Evolutionary conservation across 2,888 invertebrate genomes (phyloP), one percentile per base, ranked within the genome.

Genomic region (Archips crataeganus): DNA sequence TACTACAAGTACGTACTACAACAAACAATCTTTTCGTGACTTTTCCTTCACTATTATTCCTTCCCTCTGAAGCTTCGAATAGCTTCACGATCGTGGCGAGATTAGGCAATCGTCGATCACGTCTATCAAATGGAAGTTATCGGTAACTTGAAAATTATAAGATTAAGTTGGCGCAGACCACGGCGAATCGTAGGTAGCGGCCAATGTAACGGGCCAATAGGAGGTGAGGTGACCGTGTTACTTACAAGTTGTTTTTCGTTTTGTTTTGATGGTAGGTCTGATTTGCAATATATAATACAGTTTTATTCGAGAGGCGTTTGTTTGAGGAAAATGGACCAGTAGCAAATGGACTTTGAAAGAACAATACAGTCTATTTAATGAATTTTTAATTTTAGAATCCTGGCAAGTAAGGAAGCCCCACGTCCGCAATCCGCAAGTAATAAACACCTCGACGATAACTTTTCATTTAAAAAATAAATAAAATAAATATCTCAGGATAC

Each of bases 131-230:
- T 70, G 57, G 45, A 61, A 63, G 54, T 73, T 59, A 66, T 68
- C 75, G 59, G 69, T 68, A 68, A 68, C 74, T 39, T 65, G 71
- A 49, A 65, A 71, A 75, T 75, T 61, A 75, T 64, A 65, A 69
- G 69, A 71, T 71, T 67, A 68, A 67, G 57, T 51, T 54, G 0
- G 73, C 23, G 63, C 54, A 67, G 62, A 71, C 68, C 74, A 74
- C 64, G 63, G 54, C 68, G 66, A 75, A 75, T 70, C 63, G 66
- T 47, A 62, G 32, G 45, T 49, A 59, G n/a, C 59, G 45, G 45
- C 13, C 13, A 23, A 65, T 49, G 51, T 49, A 51, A 65, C 23
- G 72, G 63, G 6, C 63, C 39, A 54, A 3, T 32, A 51, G 36
- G 15, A 9, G 10, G 10, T n/a, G 34, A 51, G 51, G 15, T 65